phyloP scores from a whole-genome alignment of 2,797 vertebrate species.

The Microchirus variegatus region DNA sequence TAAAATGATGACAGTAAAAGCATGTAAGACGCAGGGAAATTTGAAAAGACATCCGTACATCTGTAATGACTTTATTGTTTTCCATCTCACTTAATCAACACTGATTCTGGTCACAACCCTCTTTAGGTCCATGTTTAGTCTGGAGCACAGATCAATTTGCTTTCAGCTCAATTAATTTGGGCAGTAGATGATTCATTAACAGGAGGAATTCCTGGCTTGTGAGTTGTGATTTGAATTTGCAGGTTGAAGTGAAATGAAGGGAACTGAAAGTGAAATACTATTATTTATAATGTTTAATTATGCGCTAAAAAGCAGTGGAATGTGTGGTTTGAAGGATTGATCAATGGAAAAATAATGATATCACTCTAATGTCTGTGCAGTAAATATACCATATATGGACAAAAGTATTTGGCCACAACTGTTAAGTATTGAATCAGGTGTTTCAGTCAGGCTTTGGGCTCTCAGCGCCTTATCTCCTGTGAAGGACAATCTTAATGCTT shows the following conservation, averaged over 20 bases:
- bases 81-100: conserved; percentile 1
- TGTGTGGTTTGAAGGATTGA: neutral
- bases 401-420: too few relatives aligned
- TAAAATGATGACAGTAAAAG: conserved; percentile 3
- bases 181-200: conserved; percentile 35
- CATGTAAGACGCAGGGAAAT: neutral
- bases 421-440: too few relatives aligned
- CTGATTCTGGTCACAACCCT: conserved; percentile 28
- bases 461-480: too few relatives aligned
- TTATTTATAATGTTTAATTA: neutral
- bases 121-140: conserved; percentile 36
- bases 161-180: conserved; percentile 31
- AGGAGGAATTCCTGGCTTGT: conserved; percentile 11
- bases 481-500: too few relatives aligned
- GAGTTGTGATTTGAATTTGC: conserved; percentile 8
- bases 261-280: neutral
- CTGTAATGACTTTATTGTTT: conserved; percentile 9
- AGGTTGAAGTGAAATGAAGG: conserved; percentile 22
- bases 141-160: conserved; percentile 13
- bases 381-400: too few relatives aligned
- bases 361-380: too few relatives aligned
- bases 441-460: too few relatives aligned
- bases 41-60: conserved; percentile 2
- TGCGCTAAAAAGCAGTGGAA: conserved; percentile 3
- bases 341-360: neutral